Conservation (phyloP, 2,113 vertebrate species). For the Salminus brasiliensis region DNA sequence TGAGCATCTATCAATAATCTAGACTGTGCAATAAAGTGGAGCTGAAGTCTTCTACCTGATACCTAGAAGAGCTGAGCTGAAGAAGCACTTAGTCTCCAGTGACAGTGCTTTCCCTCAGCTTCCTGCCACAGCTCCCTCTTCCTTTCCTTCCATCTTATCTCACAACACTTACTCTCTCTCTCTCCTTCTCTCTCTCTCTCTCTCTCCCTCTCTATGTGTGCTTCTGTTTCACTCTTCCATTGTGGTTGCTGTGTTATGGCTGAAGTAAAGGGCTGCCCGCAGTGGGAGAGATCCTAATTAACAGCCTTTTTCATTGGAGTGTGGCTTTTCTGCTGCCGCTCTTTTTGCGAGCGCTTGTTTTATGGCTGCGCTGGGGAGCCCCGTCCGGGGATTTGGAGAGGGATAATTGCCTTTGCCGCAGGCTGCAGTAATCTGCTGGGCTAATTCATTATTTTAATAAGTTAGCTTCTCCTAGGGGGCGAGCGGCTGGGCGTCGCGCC, state of each 20-base stretch:
- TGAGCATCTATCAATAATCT: not conserved
- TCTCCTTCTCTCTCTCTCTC: conserved; percentile 41
- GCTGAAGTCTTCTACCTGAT: not conserved
- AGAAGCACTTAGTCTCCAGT: conserved; percentile 43
- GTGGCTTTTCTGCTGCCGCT: conserved; percentile 74
- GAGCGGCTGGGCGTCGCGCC: conserved; percentile 71
- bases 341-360: conserved; percentile 81
- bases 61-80: not conserved
- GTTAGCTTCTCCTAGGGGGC: conserved; percentile 85
- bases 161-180: too few relatives aligned
- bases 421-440: conserved; percentile 87
- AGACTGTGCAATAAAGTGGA: not conserved
- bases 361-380: conserved; percentile 81
- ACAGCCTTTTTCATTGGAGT: conserved; percentile 82
- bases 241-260: conserved; percentile 72
- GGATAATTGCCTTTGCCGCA: conserved; percentile 87
- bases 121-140: conserved; percentile 16
- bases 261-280: conserved; percentile 77
- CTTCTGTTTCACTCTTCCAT: conserved; percentile 42
- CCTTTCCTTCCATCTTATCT: conserved; percentile 34
- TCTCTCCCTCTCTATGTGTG: conserved; percentile 51
- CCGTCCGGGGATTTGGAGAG: conserved; percentile 81
- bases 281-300: conserved; percentile 86
- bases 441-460: conserved; percentile 91
- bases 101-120: not conserved